phyloP scores from a whole-genome alignment of 2,888 invertebrate genomes.

The Melipona bicolor region DNA sequence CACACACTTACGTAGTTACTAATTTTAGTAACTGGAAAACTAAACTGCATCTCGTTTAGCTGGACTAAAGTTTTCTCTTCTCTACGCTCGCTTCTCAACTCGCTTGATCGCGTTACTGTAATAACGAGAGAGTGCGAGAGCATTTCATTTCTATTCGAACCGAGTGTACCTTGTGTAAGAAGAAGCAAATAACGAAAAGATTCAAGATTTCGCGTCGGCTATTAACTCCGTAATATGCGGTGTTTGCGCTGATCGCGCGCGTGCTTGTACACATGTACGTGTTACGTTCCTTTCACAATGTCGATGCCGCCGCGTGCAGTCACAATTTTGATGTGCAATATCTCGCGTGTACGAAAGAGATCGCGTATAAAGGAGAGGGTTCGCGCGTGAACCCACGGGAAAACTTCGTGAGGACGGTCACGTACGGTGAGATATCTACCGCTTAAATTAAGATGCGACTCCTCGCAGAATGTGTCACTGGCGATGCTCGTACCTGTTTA shows the following conservation, averaged over 20 bases:
- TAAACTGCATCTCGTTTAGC: no score
- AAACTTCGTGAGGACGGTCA: conserved; percentile 59
- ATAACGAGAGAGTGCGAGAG: background rate
- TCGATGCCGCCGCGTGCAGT: background rate
- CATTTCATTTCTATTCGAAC: background rate
- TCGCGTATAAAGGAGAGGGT: conserved; percentile 23
- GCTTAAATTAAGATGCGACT: conserved; percentile 61
- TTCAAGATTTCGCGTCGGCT: background rate
- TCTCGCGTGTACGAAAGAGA: conserved; percentile 18
- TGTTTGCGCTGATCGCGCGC: background rate
- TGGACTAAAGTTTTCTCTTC: no score
- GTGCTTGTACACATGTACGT: no score
- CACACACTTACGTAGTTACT: conserved; percentile 20
- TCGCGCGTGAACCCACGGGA: conserved; percentile 32
- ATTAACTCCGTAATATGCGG: background rate
- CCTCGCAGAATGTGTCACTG: conserved; percentile 50
- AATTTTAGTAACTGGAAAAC: conserved; percentile 10
- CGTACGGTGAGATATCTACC: conserved; percentile 47
- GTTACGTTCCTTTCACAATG: background rate
- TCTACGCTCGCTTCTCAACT: no score
- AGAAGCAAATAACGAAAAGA: conserved; percentile 10
- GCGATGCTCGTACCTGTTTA: conserved; percentile 19
- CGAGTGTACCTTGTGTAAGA: background rate
- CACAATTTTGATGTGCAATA: conserved; percentile 37
- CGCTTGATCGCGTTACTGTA: background rate